phyloP scores from a whole-genome alignment of 2,113 vertebrate species.

The Passer montanus region DNA sequence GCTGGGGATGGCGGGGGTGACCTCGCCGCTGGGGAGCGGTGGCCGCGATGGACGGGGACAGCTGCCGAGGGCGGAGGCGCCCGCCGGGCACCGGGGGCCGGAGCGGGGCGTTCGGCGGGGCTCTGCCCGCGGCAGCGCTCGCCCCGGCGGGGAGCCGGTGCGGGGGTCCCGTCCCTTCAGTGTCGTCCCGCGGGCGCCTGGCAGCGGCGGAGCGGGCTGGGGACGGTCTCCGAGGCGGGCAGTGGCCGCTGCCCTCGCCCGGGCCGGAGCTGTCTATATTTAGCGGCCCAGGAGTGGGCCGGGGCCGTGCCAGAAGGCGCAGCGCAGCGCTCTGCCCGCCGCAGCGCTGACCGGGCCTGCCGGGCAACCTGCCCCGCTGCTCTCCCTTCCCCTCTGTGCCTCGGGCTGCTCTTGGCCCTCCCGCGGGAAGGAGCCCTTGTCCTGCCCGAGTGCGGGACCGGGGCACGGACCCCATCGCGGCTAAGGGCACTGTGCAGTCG shows the following conservation, averaged over 20 bases:
- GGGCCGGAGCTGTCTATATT: constrained; percentile 36
- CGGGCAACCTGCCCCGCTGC: background rate
- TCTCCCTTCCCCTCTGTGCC: background rate
- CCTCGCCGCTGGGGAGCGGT: background rate
- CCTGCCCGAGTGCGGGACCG: accelerated
- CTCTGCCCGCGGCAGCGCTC: too few relatives aligned
- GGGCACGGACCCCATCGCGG: background rate
- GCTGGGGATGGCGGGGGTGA: background rate
- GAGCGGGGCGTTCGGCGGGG: background rate
- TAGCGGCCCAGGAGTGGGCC: constrained; percentile 19
- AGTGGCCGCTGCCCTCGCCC: background rate
- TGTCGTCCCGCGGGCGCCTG: background rate
- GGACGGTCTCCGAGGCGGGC: background rate
- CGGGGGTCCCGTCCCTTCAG: background rate
- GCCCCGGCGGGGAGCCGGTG: background rate
- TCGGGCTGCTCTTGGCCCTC: background rate
- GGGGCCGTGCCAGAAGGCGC: constrained; percentile 2
- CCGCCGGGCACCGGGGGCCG: background rate
- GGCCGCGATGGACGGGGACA: constrained; percentile 28
- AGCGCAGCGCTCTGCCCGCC: background rate
- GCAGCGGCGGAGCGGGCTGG: background rate
- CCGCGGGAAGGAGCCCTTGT: background rate
- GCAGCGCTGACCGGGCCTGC: background rate
- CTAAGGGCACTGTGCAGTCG: accelerated
- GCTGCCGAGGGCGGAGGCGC: background rate